These are phyloP conservation scores for Phylloscopus trochiloides DNA, from an alignment of 2,113 vertebrate genomes.

Conservation along the genomic window DNA sequence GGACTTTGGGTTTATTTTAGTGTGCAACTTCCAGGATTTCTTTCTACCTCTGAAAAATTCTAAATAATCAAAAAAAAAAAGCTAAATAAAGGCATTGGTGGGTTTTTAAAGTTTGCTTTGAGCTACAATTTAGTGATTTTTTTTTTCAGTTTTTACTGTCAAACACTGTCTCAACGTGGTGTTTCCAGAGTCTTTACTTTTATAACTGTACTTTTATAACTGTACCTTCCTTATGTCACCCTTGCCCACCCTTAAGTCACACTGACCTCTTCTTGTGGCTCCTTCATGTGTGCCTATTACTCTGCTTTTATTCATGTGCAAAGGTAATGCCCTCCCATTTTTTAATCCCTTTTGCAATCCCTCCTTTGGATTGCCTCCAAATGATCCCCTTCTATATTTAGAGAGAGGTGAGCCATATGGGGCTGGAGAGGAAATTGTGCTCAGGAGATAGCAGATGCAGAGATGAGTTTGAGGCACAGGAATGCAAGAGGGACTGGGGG, in stretches of 20 bases:
- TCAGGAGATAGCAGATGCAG: neutral
- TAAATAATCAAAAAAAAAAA: neutral
- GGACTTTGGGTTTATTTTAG: neutral
- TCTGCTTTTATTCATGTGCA: neutral
- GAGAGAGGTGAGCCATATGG: neutral
- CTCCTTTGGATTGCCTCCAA: constrained; percentile 14
- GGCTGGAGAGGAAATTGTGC: constrained; percentile 26
- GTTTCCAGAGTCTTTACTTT: neutral
- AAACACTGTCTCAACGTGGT: neutral
- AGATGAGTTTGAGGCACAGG: neutral
- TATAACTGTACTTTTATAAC: neutral
- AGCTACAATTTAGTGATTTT: neutral
- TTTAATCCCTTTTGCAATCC: neutral
- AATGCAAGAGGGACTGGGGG: neutral
- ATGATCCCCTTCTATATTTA: neutral
- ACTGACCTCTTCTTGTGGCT: neutral
- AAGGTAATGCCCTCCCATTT: neutral
- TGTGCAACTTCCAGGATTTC: neutral
- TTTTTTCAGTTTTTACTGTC: neutral
- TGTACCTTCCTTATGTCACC: neutral
- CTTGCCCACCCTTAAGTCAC: neutral
- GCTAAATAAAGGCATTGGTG: rapidly evolving
- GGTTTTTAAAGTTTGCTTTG: neutral
- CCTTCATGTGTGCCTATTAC: neutral
- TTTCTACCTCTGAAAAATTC: neutral